Base-by-base conservation (phyloP, 2,888 invertebrate genomes). In the Plebejus anna region DNA sequence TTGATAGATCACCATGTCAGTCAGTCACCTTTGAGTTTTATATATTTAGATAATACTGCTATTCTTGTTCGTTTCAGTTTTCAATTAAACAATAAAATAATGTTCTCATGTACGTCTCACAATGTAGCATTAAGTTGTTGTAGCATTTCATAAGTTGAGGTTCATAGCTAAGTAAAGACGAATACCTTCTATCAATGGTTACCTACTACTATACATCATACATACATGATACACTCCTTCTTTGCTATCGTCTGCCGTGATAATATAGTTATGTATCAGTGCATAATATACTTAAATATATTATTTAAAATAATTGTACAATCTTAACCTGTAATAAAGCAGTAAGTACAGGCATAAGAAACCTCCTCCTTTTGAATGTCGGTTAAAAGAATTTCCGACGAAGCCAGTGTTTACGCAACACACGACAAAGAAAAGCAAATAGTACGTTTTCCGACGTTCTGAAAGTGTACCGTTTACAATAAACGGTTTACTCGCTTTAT, bases 371-470 rank as follows among this genome's bases (percentile, higher is more conserved):
- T 66, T 66, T 36, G 13, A 6, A 13, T 32, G 66, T 66, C 66
- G 89, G 90, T 91, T 92, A 90, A 89, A 87, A 89, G 88, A 88
- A 89, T 90, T 89, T 90, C 89, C 89, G 86, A 90, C 88, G 89
- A 90, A 90, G 85, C 85, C 84, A 86, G 89, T 94, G 90, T 94
- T 93, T 92, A 90, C 93, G 90, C 90, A 91, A 92, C 92, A 92
- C 93, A 92, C 92, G 88, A 93, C 93, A 94, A 93, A 93, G 93
- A 90, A 92, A 88, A 84, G 88, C 86, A 93, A 93, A 93, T 92
- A 92, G 92, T 91, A 92, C 89, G 90, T 90, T 92, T 91, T 91
- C 90, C 89, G 89, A 86, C 85, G 84, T 85, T 84, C 82, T 81
- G 80, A 80, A 89, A 89, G 90, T 88, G 88, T 88, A 83, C 85